Conservation (phyloP, 2,113 vertebrate species). For the Sisor rabdophorus region DNA sequence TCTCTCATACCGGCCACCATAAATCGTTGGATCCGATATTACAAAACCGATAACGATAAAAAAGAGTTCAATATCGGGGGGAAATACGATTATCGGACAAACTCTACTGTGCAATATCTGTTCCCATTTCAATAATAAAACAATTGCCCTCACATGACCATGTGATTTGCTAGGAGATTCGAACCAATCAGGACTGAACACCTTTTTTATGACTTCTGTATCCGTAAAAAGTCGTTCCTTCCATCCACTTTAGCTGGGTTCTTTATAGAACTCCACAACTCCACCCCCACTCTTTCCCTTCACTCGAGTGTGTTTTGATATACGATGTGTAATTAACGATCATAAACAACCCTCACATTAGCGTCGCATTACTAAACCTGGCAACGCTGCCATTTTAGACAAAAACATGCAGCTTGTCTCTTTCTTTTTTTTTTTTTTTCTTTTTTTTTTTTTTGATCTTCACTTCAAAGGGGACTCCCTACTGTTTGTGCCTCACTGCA, state of each 20-base stretch:
- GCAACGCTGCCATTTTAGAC: constrained; percentile 91
- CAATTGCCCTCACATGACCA: no score
- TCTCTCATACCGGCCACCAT: no score
- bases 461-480: constrained; percentile 93
- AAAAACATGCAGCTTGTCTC: constrained; percentile 89
- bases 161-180: neutral
- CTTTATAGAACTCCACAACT: constrained; percentile 9
- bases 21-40: no score
- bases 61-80: no score
- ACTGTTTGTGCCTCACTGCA: constrained; percentile 89
- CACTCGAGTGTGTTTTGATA: constrained; percentile 70
- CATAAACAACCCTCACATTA: constrained; percentile 94
- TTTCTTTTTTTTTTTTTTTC: constrained; percentile 66
- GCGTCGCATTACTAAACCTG: constrained; percentile 93
- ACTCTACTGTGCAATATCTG: no score
- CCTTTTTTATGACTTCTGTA: neutral
- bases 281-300: neutral
- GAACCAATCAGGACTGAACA: neutral
- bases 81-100: no score
- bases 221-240: neutral
- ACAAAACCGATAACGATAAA: no score
- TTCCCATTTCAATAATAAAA: no score
- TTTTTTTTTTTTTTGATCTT: constrained; percentile 79
- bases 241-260: neutral
- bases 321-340: constrained; percentile 92